Evolutionary conservation across 2,113 vertebrate genomes (phyloP).

Genomic region (Petaurus breviceps): DNA sequence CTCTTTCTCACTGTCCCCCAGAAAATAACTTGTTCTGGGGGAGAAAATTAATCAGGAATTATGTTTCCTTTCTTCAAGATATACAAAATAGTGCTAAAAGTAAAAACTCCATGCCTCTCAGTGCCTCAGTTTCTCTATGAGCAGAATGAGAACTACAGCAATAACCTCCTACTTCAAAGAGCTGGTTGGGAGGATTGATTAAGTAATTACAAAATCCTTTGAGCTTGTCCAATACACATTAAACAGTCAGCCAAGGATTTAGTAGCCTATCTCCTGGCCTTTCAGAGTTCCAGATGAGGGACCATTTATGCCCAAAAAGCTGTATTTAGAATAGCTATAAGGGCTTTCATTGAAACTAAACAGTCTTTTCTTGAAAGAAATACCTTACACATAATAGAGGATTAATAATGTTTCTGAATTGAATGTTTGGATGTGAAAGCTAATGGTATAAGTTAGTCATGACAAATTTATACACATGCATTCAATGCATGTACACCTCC

Average conservation of each 20-base stretch:
- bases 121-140: conserved; percentile 46
- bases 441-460: conserved; percentile 25
- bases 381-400: conserved; percentile 21
- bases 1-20: not conserved
- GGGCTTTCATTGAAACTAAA: conserved; percentile 54
- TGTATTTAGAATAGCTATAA: not conserved
- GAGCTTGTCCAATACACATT: conserved; percentile 52
- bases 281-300: not conserved
- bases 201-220: conserved; percentile 53
- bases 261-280: conserved; percentile 32
- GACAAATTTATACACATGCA: not conserved
- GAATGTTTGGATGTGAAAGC: conserved; percentile 13
- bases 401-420: not conserved
- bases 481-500: not conserved
- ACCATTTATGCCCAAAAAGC: conserved; percentile 37
- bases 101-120: not conserved
- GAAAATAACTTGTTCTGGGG: conserved; percentile 19
- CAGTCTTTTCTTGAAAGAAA: conserved; percentile 36
- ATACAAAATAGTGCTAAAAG: conserved; percentile 2
- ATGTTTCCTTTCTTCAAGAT: conserved; percentile 3
- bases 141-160: not conserved
- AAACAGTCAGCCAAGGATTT: conserved; percentile 53
- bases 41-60: not conserved
- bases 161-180: conserved; percentile 15
- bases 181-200: conserved; percentile 37